Evolutionary conservation across 1,140 invertebrate species (phyloP).

Genomic region (Augochlora pura): DNA sequence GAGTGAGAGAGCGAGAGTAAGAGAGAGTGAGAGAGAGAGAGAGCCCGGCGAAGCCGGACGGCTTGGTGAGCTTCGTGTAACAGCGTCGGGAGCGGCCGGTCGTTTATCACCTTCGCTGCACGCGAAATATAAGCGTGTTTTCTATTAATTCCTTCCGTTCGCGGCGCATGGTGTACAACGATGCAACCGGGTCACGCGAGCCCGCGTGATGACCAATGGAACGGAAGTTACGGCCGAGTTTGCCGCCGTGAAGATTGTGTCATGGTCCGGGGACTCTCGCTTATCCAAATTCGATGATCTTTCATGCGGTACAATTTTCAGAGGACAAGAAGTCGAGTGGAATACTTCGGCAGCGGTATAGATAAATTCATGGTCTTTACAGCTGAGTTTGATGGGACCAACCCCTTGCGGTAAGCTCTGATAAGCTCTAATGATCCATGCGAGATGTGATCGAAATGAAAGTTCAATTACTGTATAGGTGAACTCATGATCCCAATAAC

Average conservation of each 20-base stretch:
- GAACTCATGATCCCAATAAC: no score
- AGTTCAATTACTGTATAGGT: no score
- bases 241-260: constrained; percentile 10
- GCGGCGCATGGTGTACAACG: constrained; percentile 50
- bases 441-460: no score
- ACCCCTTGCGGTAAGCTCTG: no score
- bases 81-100: constrained; percentile 40
- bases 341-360: no score
- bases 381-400: no score
- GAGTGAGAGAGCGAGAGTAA: no score
- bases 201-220: constrained; percentile 51
- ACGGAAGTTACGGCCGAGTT: constrained; percentile 57
- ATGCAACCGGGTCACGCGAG: constrained; percentile 65
- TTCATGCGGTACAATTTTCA: no score
- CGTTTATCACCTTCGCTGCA: constrained; percentile 72
- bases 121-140: constrained; percentile 73
- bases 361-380: no score
- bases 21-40: no score
- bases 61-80: constrained; percentile 51
- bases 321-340: no score
- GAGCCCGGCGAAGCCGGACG: neutral
- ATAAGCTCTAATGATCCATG: no score
- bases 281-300: neutral
- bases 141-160: constrained; percentile 73
- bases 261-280: neutral